Percentiles rank a stretch among this genome's conserved stretches.
These are phyloP conservation scores for Macroramphosus scolopax DNA, from an alignment of 2,797 vertebrate species.

Conservation along the genomic window DNA sequence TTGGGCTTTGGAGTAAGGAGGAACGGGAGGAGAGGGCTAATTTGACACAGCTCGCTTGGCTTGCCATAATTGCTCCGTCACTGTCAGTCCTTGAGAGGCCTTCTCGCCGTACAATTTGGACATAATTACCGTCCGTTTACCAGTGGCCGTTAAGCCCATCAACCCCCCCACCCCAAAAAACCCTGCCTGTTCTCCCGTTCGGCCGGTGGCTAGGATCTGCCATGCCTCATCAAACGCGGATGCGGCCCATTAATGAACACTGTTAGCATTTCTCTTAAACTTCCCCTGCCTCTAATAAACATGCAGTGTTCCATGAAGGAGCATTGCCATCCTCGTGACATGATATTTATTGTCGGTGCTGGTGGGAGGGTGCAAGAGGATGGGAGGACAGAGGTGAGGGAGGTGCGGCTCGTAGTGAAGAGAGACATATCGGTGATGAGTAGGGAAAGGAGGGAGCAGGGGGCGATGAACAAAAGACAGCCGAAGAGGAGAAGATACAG, in stretches of 20 bases:
- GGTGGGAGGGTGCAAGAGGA: conserved; percentile 76
- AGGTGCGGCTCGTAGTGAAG: conserved; percentile 48
- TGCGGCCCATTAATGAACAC: conserved; percentile 99
- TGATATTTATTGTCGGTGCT: conserved; percentile 98
- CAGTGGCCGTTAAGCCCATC: conserved; percentile 89
- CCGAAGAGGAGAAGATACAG: conserved; percentile 45
- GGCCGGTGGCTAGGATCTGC: conserved; percentile 74
- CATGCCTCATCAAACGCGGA: conserved; percentile 99
- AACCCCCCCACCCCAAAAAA: conserved; percentile 76
- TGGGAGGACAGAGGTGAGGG: conserved; percentile 59
- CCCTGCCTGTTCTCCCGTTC: conserved; percentile 57
- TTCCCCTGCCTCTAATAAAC: conserved; percentile 98
- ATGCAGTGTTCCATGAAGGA: conserved; percentile 99
- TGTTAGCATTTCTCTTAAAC: conserved; percentile 99
- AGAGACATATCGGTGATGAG: conserved; percentile 61
- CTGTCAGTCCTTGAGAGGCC: conserved; percentile 89
- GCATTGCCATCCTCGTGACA: conserved; percentile 94
- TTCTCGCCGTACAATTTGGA: conserved; percentile 97
- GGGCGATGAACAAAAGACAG: conserved; percentile 55
- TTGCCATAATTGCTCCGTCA: conserved; percentile 99
- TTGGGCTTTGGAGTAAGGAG: conserved; percentile 46
- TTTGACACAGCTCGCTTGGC: conserved; percentile 99
- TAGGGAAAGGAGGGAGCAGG: conserved; percentile 34
- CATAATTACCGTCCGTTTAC: conserved; percentile 99
- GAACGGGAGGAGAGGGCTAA: conserved; percentile 81